phyloP scores from a whole-genome alignment of 2,113 vertebrate genomes.

The Oostethus manadensis region DNA sequence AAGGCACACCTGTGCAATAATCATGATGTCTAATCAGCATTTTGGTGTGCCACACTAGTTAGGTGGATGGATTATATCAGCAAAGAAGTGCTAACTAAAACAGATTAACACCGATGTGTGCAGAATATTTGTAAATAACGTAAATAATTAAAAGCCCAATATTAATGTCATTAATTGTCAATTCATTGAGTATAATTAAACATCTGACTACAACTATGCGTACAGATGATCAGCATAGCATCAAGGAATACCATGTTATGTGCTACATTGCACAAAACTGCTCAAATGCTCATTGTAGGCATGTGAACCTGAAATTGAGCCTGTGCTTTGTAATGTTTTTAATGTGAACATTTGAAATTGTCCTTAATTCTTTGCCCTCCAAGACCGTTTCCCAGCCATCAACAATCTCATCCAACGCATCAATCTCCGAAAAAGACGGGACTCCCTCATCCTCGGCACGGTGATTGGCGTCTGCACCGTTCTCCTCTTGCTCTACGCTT shows the following conservation, averaged over 20 bases:
- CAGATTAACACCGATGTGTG: too few species aligned
- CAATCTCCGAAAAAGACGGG: slow-evolving; percentile 92
- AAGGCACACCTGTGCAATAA: too few species aligned
- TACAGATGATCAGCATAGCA: neutral
- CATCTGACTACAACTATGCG: neutral
- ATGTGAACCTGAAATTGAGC: too few species aligned
- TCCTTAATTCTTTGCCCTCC: slow-evolving; percentile 50
- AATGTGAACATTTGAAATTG: neutral
- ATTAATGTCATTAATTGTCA: too few species aligned
- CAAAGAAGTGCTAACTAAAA: too few species aligned
- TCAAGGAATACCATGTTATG: too few species aligned
- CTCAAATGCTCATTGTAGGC: too few species aligned
- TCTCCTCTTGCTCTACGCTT: slow-evolving; percentile 88
- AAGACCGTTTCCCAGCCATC: slow-evolving; percentile 94
- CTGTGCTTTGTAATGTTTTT: neutral
- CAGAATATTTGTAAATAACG: too few species aligned
- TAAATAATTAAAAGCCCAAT: neutral
- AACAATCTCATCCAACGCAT: slow-evolving; percentile 96
- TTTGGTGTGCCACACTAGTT: too few species aligned
- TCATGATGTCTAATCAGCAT: too few species aligned
- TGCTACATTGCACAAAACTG: too few species aligned
- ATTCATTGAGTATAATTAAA: neutral
- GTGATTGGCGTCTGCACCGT: slow-evolving; percentile 92
- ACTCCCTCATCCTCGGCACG: slow-evolving; percentile 88
- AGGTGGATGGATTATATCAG: too few species aligned